These are phyloP conservation scores for Gymnothorax reevesii DNA, from an alignment of 2,797 vertebrate species.

Conservation along the genomic window DNA sequence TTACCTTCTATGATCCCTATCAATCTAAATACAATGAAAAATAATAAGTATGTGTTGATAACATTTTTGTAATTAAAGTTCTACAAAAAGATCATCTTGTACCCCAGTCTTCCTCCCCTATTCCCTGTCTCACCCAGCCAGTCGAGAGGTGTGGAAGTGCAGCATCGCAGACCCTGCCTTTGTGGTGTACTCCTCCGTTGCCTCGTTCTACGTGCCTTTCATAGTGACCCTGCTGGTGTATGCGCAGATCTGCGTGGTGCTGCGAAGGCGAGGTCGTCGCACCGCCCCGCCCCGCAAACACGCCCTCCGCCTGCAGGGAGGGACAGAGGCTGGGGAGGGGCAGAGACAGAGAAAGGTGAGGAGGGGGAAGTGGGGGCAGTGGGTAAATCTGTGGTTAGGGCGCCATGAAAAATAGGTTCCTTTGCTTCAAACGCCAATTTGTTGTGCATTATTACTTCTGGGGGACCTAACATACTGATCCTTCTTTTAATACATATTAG, in stretches of 20 bases:
- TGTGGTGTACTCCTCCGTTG: conserved; percentile 77
- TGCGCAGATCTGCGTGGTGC: conserved; percentile 76
- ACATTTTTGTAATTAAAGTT: too few species aligned
- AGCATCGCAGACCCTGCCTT: conserved; percentile 77
- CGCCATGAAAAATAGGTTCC: background rate
- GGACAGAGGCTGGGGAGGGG: conserved; percentile 45
- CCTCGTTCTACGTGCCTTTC: conserved; percentile 80
- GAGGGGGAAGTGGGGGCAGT: too few species aligned
- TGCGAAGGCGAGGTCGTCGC: conserved; percentile 69
- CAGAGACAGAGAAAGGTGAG: conserved; percentile 66
- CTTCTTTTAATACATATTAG: too few species aligned
- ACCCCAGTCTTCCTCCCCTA: background rate
- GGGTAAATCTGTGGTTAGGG: background rate
- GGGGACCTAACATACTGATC: too few species aligned
- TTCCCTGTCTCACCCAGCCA: conserved; percentile 51
- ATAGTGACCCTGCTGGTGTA: conserved; percentile 77
- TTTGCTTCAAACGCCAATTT: too few species aligned
- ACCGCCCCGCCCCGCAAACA: conserved; percentile 63
- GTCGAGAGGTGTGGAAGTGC: conserved; percentile 67
- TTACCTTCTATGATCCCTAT: too few species aligned
- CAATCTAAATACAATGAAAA: too few species aligned
- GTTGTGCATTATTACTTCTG: too few species aligned
- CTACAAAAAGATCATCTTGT: background rate
- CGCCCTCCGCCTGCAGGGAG: conserved; percentile 41
- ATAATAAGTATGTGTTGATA: too few species aligned